Percentiles rank a stretch among this genome's conserved stretches.
Evolutionary conservation across 2,888 invertebrate species (phyloP).

Genomic region (Eupithecia subumbrata): DNA sequence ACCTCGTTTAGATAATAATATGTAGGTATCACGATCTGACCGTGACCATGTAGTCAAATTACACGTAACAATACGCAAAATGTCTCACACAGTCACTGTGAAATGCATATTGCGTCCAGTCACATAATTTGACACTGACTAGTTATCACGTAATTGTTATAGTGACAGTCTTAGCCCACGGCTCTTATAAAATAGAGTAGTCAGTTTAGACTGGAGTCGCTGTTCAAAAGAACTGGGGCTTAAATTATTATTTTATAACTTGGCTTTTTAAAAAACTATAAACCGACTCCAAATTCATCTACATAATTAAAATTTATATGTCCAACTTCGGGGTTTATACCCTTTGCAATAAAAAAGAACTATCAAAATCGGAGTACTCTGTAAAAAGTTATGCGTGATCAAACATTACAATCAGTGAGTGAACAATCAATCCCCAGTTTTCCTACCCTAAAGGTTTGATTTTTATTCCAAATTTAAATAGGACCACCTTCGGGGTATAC

Average conservation of each 20-base stretch:
- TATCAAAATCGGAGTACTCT: too few species aligned
- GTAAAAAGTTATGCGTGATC: too few species aligned
- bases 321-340: too few species aligned
- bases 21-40: slow-evolving; percentile 4
- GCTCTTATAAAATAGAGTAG: not conserved
- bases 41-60: slow-evolving; percentile 12
- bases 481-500: too few species aligned
- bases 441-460: too few species aligned
- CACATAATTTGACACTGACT: slow-evolving; percentile 7
- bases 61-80: slow-evolving; percentile 12
- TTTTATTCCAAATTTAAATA: too few species aligned
- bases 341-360: too few species aligned
- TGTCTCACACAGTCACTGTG: slow-evolving; percentile 5
- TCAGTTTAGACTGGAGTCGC: not conserved
- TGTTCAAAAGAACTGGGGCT: not conserved
- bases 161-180: not conserved
- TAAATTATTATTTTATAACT: slow-evolving; percentile 9
- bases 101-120: not conserved
- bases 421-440: too few species aligned
- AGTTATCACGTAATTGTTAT: not conserved
- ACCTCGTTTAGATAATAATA: not conserved
- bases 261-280: too few species aligned
- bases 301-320: too few species aligned
- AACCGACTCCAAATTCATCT: too few species aligned
- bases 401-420: too few species aligned